Evolutionary conservation across 2,797 vertebrate species (phyloP).

Genomic region (Streptopelia turtur): DNA sequence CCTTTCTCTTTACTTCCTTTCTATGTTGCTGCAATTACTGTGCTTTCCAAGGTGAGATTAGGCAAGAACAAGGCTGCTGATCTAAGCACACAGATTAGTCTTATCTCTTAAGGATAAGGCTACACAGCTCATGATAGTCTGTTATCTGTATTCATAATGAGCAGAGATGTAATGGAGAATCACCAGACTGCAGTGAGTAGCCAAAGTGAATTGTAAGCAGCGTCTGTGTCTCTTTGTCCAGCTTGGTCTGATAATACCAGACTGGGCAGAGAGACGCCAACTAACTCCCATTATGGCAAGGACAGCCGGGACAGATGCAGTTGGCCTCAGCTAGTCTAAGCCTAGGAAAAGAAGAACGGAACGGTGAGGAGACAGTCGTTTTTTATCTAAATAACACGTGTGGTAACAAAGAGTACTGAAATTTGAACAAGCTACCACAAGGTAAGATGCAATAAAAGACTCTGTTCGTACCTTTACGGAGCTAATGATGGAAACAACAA

Average conservation of each 20-base stretch:
- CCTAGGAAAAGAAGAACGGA: neutral
- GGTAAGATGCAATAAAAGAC: neutral
- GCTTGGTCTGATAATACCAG: neutral
- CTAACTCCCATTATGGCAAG: neutral
- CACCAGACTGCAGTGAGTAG: conserved; percentile 28
- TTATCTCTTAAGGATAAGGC: conserved; percentile 53
- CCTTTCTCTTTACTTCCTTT: neutral
- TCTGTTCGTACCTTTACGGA: neutral
- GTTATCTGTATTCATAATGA: conserved; percentile 58
- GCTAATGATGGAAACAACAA: neutral
- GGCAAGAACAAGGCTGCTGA: conserved; percentile 12
- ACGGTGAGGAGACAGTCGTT: neutral
- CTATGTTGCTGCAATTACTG: neutral
- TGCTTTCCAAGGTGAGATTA: conserved; percentile 16
- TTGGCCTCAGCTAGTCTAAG: neutral
- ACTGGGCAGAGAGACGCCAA: neutral
- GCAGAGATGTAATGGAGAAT: conserved; percentile 42
- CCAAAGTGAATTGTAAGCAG: conserved; percentile 20
- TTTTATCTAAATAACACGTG: neutral
- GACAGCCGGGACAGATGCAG: neutral
- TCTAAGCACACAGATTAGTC: conserved; percentile 29
- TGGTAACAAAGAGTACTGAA: neutral
- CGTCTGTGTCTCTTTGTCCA: neutral
- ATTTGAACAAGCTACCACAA: neutral
- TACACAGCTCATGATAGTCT: conserved; percentile 27